Percentiles rank a stretch among this genome's conserved stretches.
Evolutionary conservation across 1,140 invertebrate species (phyloP).

Genomic region (Tetraneura akinire): DNA sequence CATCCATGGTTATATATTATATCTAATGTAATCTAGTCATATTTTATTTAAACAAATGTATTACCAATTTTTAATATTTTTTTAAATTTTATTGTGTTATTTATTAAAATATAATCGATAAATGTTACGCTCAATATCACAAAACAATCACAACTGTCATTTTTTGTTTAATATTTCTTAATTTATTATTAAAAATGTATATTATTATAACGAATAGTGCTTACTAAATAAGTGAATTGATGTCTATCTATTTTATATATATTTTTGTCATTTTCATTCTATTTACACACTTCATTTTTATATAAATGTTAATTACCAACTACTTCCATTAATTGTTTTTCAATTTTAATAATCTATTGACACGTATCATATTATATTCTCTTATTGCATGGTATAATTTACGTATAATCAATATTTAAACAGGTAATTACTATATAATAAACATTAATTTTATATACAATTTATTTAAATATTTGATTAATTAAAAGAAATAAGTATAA

Average conservation of each 20-base stretch:
- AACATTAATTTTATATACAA: too few relatives aligned
- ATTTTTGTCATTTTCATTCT: background rate
- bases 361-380: too few relatives aligned
- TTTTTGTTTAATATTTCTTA: background rate
- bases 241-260: too few relatives aligned
- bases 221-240: background rate
- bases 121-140: constrained; percentile 8
- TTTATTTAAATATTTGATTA: too few relatives aligned
- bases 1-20: too few relatives aligned
- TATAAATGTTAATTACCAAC: background rate
- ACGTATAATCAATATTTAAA: too few relatives aligned
- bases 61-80: background rate
- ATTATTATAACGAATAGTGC: background rate
- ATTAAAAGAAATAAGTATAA: too few relatives aligned
- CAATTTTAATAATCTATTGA: too few relatives aligned
- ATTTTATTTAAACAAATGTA: constrained; percentile 13
- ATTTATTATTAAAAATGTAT: background rate
- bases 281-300: background rate
- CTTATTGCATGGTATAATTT: too few relatives aligned
- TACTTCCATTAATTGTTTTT: background rate
- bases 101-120: background rate
- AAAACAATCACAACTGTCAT: background rate
- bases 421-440: too few relatives aligned
- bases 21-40: constrained; percentile 1
- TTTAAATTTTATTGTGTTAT: background rate